phyloP scores from a whole-genome alignment of 92 coral and sea anemone species.

The Plumapathes pennacea region DNA sequence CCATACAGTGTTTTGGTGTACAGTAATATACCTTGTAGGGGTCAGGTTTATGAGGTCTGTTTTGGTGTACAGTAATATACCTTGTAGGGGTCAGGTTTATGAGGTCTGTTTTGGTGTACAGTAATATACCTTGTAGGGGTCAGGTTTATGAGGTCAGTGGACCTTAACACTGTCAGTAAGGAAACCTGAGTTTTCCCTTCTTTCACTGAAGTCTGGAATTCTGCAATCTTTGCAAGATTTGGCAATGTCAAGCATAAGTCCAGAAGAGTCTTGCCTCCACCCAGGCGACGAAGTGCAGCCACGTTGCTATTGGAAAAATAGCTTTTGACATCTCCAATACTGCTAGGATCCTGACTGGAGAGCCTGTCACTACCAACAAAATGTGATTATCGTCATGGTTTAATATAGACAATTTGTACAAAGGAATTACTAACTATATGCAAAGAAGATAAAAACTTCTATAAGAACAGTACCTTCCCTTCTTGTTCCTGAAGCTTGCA shows the following conservation, averaged over 20 bases:
- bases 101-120: background rate
- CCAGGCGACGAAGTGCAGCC: conserved; percentile 72
- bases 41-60: too few relatives aligned
- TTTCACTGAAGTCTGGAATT: conserved; percentile 17
- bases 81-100: too few relatives aligned
- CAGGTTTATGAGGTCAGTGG: too few relatives aligned
- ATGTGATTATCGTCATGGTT: background rate
- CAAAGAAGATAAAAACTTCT: background rate
- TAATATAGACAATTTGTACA: background rate
- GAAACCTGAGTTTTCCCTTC: conserved; percentile 30
- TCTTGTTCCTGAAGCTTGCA: conserved; percentile 16
- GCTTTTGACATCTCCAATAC: conserved; percentile 74
- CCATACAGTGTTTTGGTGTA: too few relatives aligned
- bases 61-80: too few relatives aligned
- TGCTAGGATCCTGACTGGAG: conserved; percentile 3
- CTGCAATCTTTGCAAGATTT: conserved; percentile 54
- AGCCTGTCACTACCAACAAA: conserved; percentile 13
- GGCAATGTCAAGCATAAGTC: conserved; percentile 82
- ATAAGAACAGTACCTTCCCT: conserved; percentile 36
- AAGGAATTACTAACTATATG: background rate
- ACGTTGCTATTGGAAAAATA: conserved; percentile 81
- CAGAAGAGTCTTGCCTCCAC: conserved; percentile 79
- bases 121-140: too few relatives aligned
- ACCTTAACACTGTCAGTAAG: conserved; percentile 39
- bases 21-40: too few relatives aligned